These are phyloP conservation scores for Ochlodes sylvanus DNA, from an alignment of 2,888 invertebrate genomes.

Conservation along the genomic window DNA sequence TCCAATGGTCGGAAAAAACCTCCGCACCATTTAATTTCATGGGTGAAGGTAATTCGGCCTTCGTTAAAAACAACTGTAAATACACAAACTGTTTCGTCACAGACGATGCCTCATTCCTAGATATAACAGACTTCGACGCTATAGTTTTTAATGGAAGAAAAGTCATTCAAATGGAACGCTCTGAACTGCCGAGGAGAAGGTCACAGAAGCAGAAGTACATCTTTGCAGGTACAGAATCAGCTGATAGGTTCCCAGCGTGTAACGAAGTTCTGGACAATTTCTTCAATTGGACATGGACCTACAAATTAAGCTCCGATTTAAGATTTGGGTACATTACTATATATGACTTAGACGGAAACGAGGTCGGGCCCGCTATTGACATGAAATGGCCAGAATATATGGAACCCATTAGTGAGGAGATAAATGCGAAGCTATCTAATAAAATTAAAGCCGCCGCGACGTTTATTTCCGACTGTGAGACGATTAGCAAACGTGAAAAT, in stretches of 20 bases:
- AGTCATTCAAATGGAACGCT: constrained; percentile 39
- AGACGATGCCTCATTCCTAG: constrained; percentile 39
- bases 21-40: constrained; percentile 44
- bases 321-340: constrained; percentile 49
- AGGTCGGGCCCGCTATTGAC: constrained; percentile 47
- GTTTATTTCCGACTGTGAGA: constrained; percentile 52
- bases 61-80: constrained; percentile 43
- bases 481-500: constrained; percentile 43
- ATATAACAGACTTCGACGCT: constrained; percentile 42
- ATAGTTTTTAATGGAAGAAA: constrained; percentile 45
- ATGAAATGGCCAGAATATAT: constrained; percentile 47
- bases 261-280: constrained; percentile 51
- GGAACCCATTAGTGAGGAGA: constrained; percentile 43
- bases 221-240: constrained; percentile 63
- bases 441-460: constrained; percentile 53
- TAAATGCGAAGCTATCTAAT: constrained; percentile 43
- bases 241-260: constrained; percentile 58
- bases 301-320: constrained; percentile 49
- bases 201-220: constrained; percentile 61
- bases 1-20: constrained; percentile 42
- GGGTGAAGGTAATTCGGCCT: constrained; percentile 43
- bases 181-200: constrained; percentile 45
- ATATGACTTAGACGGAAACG: constrained; percentile 42
- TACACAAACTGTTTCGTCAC: constrained; percentile 49
- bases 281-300: constrained; percentile 56